Evolutionary conservation across 2,113 vertebrate species (phyloP).

Genomic region (Craseonycteris thonglongyai): DNA sequence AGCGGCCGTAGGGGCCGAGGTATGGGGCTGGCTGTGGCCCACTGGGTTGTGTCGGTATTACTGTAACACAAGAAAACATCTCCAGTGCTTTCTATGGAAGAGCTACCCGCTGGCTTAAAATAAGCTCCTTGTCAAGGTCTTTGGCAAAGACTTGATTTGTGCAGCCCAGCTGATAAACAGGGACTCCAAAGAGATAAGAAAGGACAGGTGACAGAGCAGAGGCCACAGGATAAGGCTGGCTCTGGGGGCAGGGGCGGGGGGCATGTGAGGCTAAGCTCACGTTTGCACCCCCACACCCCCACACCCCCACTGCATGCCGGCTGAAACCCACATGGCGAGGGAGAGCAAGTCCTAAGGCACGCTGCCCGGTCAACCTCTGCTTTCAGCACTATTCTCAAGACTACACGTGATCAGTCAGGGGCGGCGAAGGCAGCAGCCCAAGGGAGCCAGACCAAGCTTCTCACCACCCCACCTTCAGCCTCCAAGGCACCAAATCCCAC

Average conservation of each 20-base stretch:
- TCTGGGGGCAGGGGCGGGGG: neutral
- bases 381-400: accelerated
- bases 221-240: neutral
- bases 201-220: neutral
- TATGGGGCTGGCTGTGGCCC: accelerated
- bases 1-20: neutral
- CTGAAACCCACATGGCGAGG: neutral
- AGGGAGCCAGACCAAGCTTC: neutral
- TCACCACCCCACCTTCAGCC: neutral
- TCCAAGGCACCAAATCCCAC: neutral
- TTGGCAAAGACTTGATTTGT: neutral
- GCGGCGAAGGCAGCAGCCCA: no score
- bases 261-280: accelerated
- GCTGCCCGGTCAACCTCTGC: neutral
- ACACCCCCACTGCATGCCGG: neutral
- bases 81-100: neutral
- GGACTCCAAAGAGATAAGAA: neutral
- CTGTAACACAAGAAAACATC: neutral
- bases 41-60: neutral
- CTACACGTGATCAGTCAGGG: neutral
- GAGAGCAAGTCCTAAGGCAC: neutral
- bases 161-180: neutral
- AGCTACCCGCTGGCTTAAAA: neutral
- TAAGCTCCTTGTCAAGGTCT: neutral
- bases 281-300: neutral